These are phyloP conservation scores for Bactericera cockerelli DNA, from an alignment of 1,140 invertebrate species.

Conservation along the genomic window DNA sequence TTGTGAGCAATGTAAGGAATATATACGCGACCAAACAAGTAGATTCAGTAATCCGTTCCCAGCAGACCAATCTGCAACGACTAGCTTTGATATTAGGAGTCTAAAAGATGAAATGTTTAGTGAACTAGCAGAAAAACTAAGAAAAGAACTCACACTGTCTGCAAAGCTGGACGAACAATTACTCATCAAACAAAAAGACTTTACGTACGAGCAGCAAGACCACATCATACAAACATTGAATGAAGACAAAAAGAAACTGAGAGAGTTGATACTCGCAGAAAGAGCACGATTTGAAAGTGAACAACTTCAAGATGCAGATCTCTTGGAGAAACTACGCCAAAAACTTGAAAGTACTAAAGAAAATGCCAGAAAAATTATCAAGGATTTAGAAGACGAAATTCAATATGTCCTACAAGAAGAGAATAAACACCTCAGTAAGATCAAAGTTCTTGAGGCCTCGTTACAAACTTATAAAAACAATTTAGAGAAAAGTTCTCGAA, in stretches of 20 bases:
- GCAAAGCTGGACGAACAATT: not conserved
- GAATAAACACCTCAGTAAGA: not conserved
- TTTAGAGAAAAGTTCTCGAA: not conserved
- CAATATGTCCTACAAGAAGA: not conserved
- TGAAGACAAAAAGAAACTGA: not conserved
- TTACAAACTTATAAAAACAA: not conserved
- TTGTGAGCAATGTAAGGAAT: too few species aligned
- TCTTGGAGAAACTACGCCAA: conserved; percentile 3
- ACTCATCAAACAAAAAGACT: not conserved
- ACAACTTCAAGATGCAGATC: not conserved
- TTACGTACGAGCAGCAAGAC: not conserved
- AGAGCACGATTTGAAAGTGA: conserved; percentile 1
- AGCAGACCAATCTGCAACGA: too few species aligned
- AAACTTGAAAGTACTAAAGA: not conserved
- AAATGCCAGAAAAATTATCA: not conserved
- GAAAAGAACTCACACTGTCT: not conserved
- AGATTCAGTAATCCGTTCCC: too few species aligned
- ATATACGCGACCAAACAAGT: too few species aligned
- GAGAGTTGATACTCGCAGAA: not conserved
- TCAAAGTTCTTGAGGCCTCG: not conserved
- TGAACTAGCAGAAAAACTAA: not conserved
- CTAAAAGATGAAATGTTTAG: not conserved
- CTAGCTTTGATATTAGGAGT: too few species aligned
- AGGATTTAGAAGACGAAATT: not conserved
- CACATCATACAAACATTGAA: not conserved